Evolutionary conservation across 2,888 invertebrate genomes (phyloP).

Genomic region (Thecocarcelia acutangulata): DNA sequence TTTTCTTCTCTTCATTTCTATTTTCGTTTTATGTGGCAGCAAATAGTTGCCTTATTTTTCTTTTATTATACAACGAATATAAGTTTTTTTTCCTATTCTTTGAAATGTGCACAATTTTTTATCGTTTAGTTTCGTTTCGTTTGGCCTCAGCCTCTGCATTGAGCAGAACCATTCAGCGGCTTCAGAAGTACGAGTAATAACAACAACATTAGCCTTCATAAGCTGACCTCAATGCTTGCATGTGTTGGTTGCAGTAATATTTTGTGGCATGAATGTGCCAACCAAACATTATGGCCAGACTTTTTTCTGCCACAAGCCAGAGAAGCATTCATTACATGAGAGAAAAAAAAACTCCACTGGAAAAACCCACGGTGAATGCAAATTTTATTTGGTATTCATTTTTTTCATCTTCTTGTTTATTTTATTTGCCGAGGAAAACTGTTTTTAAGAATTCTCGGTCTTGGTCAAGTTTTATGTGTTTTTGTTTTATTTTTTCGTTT

Average conservation of each 20-base stretch:
- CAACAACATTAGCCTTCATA: slow-evolving; percentile 63
- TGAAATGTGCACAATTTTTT: slow-evolving; percentile 23
- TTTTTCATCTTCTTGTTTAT: not conserved
- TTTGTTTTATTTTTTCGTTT: slow-evolving; percentile 9
- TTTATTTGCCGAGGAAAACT: slow-evolving; percentile 36
- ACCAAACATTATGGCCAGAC: slow-evolving; percentile 30
- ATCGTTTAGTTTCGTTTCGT: not conserved
- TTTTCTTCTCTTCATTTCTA: slow-evolving; percentile 32
- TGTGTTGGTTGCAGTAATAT: slow-evolving; percentile 48
- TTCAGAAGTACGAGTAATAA: slow-evolving; percentile 24
- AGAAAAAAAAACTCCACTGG: slow-evolving; percentile 7
- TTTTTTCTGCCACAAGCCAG: slow-evolving; percentile 51
- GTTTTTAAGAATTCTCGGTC: slow-evolving; percentile 62
- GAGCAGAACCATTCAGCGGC: slow-evolving; percentile 37
- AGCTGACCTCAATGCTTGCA: slow-evolving; percentile 63
- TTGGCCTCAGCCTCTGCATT: slow-evolving; percentile 51
- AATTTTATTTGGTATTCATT: slow-evolving; percentile 9
- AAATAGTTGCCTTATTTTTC: slow-evolving; percentile 43
- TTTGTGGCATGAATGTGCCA: slow-evolving; percentile 53
- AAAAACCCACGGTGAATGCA: slow-evolving; percentile 13
- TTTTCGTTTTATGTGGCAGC: slow-evolving; percentile 40
- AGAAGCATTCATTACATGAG: slow-evolving; percentile 7
- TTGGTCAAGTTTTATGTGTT: slow-evolving; percentile 65
- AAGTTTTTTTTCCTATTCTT: slow-evolving; percentile 18
- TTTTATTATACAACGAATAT: slow-evolving; percentile 46